Base-by-base conservation (phyloP, 2,888 invertebrate genomes). In the Drosophila anomelani region DNA sequence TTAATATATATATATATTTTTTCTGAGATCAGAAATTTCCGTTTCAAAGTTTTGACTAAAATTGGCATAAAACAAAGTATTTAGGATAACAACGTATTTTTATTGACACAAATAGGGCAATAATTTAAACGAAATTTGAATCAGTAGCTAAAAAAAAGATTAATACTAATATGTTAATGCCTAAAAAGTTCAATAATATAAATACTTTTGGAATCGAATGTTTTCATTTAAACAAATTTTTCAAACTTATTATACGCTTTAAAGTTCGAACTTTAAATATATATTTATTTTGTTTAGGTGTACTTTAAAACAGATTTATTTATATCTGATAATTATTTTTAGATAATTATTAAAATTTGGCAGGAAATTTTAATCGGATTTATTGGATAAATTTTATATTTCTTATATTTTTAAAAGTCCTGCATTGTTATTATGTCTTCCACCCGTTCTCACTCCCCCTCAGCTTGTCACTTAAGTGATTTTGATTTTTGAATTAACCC, bases 401-500 rank as follows among this genome's bases (percentile, higher is more conserved):
- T 23, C 23, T 10, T 29, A 6, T n/a, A 46, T 12, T 7, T n/a
- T 49, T 7, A 1, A 2, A 17, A 4, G 7, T 8, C 5, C 12
- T 4, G 0, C 1, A 12, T 17, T 12, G 17, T 13, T 34, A 20
- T 20, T 13, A 9, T 15, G 34, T 51, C 17, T 5, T 13, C 1
- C 17, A n/a, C 7, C 10, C 4, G 0, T 12, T 51, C 0, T 6
- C 20, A 13, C 23, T 34, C 8, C 23, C 20, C 15, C 15, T n/a
- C n/a, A 12, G 6, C 15, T 4, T 44, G 49, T 38, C 36, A 12
- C 23, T 39, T 26, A 32, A 55, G 10, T 56, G 8, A 51, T 34
- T 44, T 20, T 7, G 20, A 63, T 43, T 56, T 71, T 43, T 6
- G 38, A 43, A 49, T 62, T 66, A 38, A 49, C 41, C 53, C 61